Base-by-base conservation (phyloP, 2,113 vertebrate genomes). In the Apistogramma diplotaenia region DNA sequence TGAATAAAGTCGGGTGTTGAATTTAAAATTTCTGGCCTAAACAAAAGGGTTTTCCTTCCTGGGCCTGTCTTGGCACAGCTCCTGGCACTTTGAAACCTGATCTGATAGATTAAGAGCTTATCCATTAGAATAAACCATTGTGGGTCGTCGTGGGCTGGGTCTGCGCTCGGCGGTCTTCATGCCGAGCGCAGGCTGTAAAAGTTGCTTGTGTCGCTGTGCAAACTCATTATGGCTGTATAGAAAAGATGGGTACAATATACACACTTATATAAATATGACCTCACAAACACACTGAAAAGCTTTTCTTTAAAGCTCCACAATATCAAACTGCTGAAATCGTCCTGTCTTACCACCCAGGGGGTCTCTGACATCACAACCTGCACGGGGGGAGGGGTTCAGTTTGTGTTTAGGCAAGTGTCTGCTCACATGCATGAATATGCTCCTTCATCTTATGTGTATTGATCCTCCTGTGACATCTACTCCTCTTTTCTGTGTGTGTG, bases 261-360 rank as follows among this genome's bases (percentile, higher is more conserved):
- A 25, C 57, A 5, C 33, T 85, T 58, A 8, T 65, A 72, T 40
- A 43, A 74, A 77, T 77, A 65, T 78, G 85, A 62, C 75, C 67
- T 67, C 78, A 80, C 83, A 85, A 56, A 57, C 61, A 40, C 37
- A 27, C 23, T 29, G 57, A 76, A 71, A 31, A 3, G 55, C 5
- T 67, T 89, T 87, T 81, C 90, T 94, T 49, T 79, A 87, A 89
- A 78, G 71, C 78, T 90, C 78, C 74, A 87, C 84, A 87, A 33
- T 9, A 78, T 93, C 90, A 93, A 91, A 91, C 86, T 91, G 89
- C 90, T 79, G 85, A 92, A 92, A 89, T 92, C 91, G 93, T 95
- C 93, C 93, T 92, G 87, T 78, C 93, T 96, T 96, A 96, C 96
- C 96, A 97, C 95, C 95, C 96, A 97, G 94, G 92, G 94, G 93